Evolutionary conservation across 1,140 invertebrate genomes (phyloP).

Genomic region (Drosophila malerkotliana): DNA sequence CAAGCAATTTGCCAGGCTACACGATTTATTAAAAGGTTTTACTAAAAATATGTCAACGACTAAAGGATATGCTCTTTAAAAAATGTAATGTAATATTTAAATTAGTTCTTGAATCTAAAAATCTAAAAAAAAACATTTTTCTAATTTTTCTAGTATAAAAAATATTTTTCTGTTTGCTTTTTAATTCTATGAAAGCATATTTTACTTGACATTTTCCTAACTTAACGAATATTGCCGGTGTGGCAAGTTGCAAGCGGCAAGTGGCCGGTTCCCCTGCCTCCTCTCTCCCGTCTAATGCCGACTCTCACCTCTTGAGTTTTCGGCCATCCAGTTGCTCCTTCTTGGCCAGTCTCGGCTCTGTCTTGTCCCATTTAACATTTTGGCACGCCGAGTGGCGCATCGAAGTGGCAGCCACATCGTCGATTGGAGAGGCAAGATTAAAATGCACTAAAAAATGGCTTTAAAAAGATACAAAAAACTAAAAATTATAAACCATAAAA

Average conservation of each 20-base stretch:
- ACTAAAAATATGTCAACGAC: neutral
- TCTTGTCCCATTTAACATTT: conserved; percentile 72
- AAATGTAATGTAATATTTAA: neutral
- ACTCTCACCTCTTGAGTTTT: conserved; percentile 6
- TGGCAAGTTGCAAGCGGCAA: conserved; percentile 35
- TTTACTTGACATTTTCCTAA: conserved; percentile 58
- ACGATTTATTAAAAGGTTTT: conserved; percentile 3
- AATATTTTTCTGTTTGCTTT: neutral
- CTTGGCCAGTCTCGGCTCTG: conserved; percentile 26
- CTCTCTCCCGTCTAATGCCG: neutral
- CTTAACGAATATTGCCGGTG: conserved; percentile 31
- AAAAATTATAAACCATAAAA: no score
- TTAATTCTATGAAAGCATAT: conserved; percentile 30
- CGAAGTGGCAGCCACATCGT: conserved; percentile 27
- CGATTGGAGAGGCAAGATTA: conserved; percentile 12
- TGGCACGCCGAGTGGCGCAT: conserved; percentile 50
- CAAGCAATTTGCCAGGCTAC: conserved; percentile 29
- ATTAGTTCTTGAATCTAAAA: neutral
- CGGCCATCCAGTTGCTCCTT: conserved; percentile 8
- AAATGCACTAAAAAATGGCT: neutral
- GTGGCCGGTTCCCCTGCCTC: conserved; percentile 9
- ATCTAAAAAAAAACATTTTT: neutral
- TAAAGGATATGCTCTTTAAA: neutral
- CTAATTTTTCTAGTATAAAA: neutral
- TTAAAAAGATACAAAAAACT: neutral